phyloP scores from a whole-genome alignment of 2,113 vertebrate genomes.

The Pedionomus torquatus region DNA sequence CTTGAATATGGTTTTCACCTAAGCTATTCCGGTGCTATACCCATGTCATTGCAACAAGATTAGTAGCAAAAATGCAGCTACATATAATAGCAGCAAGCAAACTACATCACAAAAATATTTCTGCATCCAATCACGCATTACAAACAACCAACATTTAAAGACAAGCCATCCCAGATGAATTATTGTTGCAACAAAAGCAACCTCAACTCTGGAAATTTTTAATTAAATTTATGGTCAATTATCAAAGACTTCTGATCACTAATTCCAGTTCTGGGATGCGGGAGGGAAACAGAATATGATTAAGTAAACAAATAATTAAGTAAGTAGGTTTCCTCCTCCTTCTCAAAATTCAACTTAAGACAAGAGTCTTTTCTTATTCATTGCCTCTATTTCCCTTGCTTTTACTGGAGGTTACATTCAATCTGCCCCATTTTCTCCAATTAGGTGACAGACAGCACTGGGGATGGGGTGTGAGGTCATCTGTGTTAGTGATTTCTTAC shows the following conservation, averaged over 20 bases:
- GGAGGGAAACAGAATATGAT: accelerated
- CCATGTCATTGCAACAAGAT: not conserved
- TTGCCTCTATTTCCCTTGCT: not conserved
- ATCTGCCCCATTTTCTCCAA: not conserved
- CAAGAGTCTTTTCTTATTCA: not conserved
- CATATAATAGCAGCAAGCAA: not conserved
- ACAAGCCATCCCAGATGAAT: not conserved
- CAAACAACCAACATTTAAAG: not conserved
- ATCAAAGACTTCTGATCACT: not conserved
- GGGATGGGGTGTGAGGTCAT: not conserved
- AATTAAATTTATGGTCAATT: not conserved
- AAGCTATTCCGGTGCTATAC: not conserved
- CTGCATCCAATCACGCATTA: not conserved
- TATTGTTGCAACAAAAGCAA: not conserved
- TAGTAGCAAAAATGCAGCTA: not conserved
- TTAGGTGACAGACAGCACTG: not conserved
- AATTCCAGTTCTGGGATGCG: not conserved
- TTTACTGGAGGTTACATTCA: not conserved
- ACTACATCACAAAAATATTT: not conserved
- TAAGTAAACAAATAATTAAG: not conserved
- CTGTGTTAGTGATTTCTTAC: not conserved
- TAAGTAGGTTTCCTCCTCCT: not conserved
- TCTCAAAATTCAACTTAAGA: not conserved
- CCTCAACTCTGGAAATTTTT: accelerated
- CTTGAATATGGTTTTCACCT: not conserved